Conservation (phyloP, 2,113 vertebrate species). For the Felis chaus region DNA sequence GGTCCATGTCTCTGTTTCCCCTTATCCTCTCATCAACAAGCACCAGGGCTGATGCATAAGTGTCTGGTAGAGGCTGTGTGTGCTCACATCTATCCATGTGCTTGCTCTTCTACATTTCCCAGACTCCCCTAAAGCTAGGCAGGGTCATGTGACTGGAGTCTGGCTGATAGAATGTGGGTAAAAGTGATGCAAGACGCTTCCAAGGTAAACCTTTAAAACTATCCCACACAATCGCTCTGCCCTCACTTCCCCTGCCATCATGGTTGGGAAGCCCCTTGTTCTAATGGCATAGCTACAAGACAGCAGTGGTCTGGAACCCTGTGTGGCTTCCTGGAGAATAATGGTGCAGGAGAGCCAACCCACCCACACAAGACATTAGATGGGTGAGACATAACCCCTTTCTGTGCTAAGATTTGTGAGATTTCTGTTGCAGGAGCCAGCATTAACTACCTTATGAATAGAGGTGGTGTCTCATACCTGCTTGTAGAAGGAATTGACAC, state of each 20-base stretch:
- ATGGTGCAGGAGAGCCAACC: neutral
- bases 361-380: neutral
- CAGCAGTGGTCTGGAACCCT: neutral
- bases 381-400: neutral
- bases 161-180: neutral
- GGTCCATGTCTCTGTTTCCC: no score
- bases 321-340: neutral
- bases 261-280: neutral
- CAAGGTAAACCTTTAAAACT: neutral
- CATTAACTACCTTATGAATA: neutral
- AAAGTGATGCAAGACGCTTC: neutral
- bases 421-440: neutral
- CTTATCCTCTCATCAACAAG: neutral
- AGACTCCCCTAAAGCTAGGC: neutral
- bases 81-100: no score
- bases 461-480: neutral
- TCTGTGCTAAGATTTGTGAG: neutral
- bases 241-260: neutral
- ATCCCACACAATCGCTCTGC: neutral
- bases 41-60: neutral
- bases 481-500: neutral
- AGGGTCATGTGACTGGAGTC: neutral
- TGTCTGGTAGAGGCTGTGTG: neutral
- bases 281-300: neutral
- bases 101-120: neutral